Conservation (phyloP, 2,888 invertebrate genomes). For the Tipula confusa region DNA sequence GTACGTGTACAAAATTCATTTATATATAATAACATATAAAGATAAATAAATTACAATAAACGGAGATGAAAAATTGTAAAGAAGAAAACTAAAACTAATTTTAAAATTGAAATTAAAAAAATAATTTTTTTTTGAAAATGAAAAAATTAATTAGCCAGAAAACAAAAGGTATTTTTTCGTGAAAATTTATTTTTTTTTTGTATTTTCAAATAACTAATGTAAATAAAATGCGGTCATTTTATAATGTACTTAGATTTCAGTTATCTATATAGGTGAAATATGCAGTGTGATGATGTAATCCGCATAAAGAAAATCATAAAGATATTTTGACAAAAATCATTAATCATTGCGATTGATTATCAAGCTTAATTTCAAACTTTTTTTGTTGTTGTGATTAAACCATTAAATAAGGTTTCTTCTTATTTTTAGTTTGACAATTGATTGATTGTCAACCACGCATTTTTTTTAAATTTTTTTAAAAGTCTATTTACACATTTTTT, state of each 20-base stretch:
- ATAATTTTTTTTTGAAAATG: neutral
- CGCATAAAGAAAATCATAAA: neutral
- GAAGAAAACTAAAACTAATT: neutral
- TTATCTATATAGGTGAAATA: neutral
- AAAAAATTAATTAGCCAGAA: neutral
- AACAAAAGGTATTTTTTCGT: neutral
- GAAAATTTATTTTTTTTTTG: neutral
- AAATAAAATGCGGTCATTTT: neutral
- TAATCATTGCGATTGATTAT: neutral
- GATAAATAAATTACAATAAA: neutral
- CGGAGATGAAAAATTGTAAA: neutral
- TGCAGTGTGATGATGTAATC: neutral
- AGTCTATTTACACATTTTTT: too few relatives aligned
- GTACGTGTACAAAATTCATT: neutral
- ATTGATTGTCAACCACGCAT: neutral
- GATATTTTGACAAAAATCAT: neutral
- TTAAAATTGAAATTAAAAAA: neutral
- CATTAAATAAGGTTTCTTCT: neutral
- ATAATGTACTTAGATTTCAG: neutral
- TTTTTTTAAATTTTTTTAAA: neutral
- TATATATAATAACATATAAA: neutral
- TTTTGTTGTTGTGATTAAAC: neutral
- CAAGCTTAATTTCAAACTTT: neutral
- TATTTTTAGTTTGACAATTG: neutral
- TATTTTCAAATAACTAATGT: too few relatives aligned